Evolutionary conservation across 2,797 vertebrate genomes (phyloP), one percentile per base, ranked within the genome.

Genomic region (Podargus strigoides): DNA sequence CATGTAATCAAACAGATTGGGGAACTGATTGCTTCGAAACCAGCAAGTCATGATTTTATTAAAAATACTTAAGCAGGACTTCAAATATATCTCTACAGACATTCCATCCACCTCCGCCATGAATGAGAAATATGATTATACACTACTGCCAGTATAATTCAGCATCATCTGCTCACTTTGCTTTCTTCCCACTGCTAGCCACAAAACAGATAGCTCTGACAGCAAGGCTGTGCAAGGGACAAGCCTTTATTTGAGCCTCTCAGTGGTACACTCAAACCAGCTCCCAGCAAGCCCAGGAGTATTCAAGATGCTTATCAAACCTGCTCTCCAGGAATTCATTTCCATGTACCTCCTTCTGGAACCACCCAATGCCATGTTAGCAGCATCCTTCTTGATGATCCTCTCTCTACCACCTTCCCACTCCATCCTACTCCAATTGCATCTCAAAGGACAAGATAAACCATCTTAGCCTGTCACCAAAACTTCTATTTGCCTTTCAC

Each of bases 51-150:
- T 63, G 67, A 75, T 68, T 93, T 95, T 90, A 89, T 89, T 84
- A 80, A 92, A 87, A 89, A 58, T 83, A 91, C 75, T 92, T 92
- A 74, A 87, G 41, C 23, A 87, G 55, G 30, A 42, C 47, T 94
- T 92, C 91, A 94, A 77, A 78, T 46, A 56, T n/a, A 72, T 68
- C 62, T 83, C 85, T 64, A 64, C 76, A 95, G 78, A 87, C 75
- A 70, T 83, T 75, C 69, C 58, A 93, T 84, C 90, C 81, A 78
- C 92, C 92, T 92, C 89, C 55, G 0, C 74, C 84, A 69, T 32
- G 81, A 94, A 89, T 69, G 77, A 92, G 80, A 89, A 92, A 90
- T 66, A 64, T 26, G 50, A 84, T 93, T 76, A 86, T 76, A 79
- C 76, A 60, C 73, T 83, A 24, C 50, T 53, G 63, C 67, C 68